phyloP scores from a whole-genome alignment of 2,113 vertebrate species.

The Tapirus terrestris region DNA sequence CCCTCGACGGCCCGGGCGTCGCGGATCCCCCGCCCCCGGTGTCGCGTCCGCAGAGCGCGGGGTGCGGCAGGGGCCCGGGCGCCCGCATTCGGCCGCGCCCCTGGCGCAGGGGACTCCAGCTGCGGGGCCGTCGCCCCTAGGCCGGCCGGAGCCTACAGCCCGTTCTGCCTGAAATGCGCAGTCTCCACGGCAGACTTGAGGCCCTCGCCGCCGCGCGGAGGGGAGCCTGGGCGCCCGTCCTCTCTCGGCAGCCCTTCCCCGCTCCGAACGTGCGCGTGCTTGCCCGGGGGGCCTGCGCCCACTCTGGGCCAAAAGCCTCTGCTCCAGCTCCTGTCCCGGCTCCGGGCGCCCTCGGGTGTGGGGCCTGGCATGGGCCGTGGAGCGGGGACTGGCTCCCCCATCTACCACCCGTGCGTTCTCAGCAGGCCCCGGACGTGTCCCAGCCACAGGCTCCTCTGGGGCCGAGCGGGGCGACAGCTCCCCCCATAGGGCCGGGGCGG shows the following conservation, averaged over 20 bases:
- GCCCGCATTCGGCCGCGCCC: neutral
- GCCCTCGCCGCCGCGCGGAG: neutral
- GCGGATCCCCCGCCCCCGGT: too few species aligned
- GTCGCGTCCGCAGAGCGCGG: too few species aligned
- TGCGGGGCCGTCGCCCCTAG: neutral
- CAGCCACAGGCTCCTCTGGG: neutral
- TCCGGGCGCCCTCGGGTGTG: neutral
- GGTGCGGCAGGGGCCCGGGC: neutral
- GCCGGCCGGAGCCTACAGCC: neutral
- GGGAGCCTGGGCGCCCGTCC: too few species aligned
- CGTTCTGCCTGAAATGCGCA: rapidly evolving
- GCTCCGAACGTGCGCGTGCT: neutral
- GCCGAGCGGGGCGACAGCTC: neutral
- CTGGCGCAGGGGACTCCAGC: neutral
- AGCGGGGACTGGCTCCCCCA: rapidly evolving
- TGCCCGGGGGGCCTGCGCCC: neutral
- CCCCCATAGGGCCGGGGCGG: too few species aligned
- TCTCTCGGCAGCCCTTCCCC: too few species aligned
- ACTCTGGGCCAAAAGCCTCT: too few species aligned
- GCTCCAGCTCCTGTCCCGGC: neutral
- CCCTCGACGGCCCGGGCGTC: rapidly evolving
- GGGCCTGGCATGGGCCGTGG: too few species aligned
- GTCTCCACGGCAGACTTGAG: neutral
- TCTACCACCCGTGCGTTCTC: neutral
- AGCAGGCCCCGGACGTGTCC: neutral